A percentile compares a stretch with the other conserved stretches of the same genome.
Evolutionary conservation across 2,113 vertebrate genomes (phyloP).

Genomic region (Indicator indicator): DNA sequence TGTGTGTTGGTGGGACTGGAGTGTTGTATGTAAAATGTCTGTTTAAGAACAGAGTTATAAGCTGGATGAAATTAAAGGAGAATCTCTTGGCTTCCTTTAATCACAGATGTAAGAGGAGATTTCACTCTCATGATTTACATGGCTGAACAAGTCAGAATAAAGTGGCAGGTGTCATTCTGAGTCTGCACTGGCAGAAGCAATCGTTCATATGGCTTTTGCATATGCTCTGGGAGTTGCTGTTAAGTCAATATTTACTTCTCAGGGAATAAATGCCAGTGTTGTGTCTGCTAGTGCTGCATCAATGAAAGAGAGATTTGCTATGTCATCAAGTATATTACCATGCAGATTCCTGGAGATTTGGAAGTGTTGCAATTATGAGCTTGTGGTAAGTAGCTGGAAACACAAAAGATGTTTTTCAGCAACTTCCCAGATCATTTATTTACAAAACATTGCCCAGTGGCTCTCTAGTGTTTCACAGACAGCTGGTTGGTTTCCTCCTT

Average conservation of each 20-base stretch:
- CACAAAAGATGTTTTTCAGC: not conserved
- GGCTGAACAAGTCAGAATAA: not conserved
- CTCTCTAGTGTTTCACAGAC: not conserved
- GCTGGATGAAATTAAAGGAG: not conserved
- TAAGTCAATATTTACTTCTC: conserved; percentile 52
- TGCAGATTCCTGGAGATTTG: conserved; percentile 57
- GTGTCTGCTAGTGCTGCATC: conserved; percentile 25
- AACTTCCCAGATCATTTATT: not conserved
- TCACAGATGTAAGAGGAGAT: not conserved
- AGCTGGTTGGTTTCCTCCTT: not conserved
- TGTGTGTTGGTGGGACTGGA: not conserved
- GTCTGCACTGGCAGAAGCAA: not conserved
- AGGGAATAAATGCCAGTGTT: not conserved
- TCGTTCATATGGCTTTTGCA: not conserved
- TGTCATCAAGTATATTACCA: not conserved
- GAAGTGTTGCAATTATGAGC: conserved; percentile 25
- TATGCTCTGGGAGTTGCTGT: conserved; percentile 1
- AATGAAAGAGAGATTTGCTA: conserved; percentile 36
- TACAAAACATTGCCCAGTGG: not conserved
- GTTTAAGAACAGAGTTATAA: not conserved
- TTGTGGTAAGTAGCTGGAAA: conserved; percentile 40
- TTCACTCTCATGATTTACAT: not conserved
- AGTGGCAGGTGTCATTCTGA: not conserved
- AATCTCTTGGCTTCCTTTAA: not conserved
- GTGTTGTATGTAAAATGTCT: not conserved